Evolutionary conservation across 2,888 invertebrate species (phyloP), one percentile per base, ranked within the genome.

Genomic region (Listrodromus nycthemerus): DNA sequence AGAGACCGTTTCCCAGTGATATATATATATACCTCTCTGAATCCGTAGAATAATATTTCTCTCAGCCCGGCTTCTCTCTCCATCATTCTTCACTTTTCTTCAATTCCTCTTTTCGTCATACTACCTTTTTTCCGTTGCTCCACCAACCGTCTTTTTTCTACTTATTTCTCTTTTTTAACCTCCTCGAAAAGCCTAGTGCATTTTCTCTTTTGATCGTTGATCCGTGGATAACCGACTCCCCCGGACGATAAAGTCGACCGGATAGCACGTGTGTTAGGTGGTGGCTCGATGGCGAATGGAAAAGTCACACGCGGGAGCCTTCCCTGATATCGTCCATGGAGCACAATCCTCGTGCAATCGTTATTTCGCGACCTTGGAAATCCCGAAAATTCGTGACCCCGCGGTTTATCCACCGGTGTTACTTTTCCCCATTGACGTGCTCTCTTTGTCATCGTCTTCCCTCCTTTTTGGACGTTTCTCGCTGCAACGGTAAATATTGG

Each of bases 151-250:
- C 80, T 45, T 61, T 82, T 84, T 85, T 48, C 82, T 74, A 80
- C 79, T 79, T 76, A 67, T 76, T 80, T 83, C 80, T 80, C 80
- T 79, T 85, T 85, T 83, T 83, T 81, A 73, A 30, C 41, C 45
- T 74, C n/a, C 19, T 37, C 77, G 19, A 65, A 74, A 80, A 86
- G 86, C 85, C 85, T 75, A 74, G 69, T 69, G 78, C 81, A 81
- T 80, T 80, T 86, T 83, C 85, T 86, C 85, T 86, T 90, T 89
- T 90, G 89, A 90, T 89, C 88, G 78, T 67, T 89, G 88, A 89
- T 87, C 89, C 87, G 88, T 88, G 86, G 81, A 89, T 89, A 90
- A 89, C 84, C 71, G 58, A 61, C 45, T 82, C 74, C 79, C 52
- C 33, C 69, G 63, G 37, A 50, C 74, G 73, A 71, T 16, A 73